Base-by-base conservation (phyloP, 1,140 invertebrate genomes). In the Aculops lycopersici region DNA sequence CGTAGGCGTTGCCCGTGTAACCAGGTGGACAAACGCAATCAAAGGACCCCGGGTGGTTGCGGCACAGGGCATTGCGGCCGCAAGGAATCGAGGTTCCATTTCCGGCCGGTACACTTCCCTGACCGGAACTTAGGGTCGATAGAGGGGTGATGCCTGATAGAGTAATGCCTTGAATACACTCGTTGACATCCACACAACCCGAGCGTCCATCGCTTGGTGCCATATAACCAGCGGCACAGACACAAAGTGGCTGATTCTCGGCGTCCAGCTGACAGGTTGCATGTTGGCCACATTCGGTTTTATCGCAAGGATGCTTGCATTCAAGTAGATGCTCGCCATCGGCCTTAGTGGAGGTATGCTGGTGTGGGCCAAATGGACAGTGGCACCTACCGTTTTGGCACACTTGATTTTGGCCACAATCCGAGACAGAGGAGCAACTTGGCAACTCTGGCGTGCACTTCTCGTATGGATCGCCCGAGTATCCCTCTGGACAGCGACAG, bases 401-500 rank as follows among this genome's bases (percentile, higher is more conserved):
- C 47, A 79, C 62, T n/a, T 76, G 68, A 60, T 83, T 83, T 48
- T 77, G 77, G 17, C 76, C 76, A 55, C 79, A 86, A 44, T 81
- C 72, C 36, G 64, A 62, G 47, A 77, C 68, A 3, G 52, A 53
- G 21, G 64, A 61, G 50, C 79, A 84, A 2, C 20, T 21, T 17
- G 36, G 13, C 36, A 41, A 8, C 36, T 44, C 43, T 14, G 21
- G 14, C 18, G 42, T 70, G 14, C 66, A 66, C 45, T 58, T 58
- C 12, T 74, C 67, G 56, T 80, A 75, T 1, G 79, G 77, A 57
- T 80, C 74, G 4, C 76, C 67, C 21, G 78, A 59, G 1, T 68
- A 71, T 41, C 70, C 71, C 42, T 71, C 69, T 1, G 77, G 75
- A 53, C 80, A 84, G 41, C 64, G 55, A 50, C 80, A 90, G 13